Evolutionary conservation across 2,888 invertebrate species (phyloP), one percentile per base, ranked within the genome.

Genomic region (Osmoderma eremita): DNA sequence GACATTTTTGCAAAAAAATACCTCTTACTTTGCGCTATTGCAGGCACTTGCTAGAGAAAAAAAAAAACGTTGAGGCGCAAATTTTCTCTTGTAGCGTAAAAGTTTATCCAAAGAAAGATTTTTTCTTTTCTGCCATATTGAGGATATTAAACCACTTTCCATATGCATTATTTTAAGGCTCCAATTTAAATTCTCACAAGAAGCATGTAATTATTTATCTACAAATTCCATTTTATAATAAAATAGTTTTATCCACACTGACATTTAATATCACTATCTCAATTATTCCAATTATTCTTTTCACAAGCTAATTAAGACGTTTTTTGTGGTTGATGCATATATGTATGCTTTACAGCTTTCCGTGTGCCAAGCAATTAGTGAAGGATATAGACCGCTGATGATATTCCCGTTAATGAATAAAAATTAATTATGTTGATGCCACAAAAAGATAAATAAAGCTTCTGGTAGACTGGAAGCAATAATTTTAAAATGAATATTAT

Each of bases 331-430:
- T n/a, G 2, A 18, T 15, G 18, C 10, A 12, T 41, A 6, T 39
- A 20, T 18, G 39, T 54, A 38, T 2, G n/a, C 12, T 41, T 41
- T n/a, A 20, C 20, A 41, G 39, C 56, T 56, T 56, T 56, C 4
- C 20, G 49, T 54, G 54, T 54, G 53, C 8, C 18, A 12, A 18
- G 41, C 41, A 41, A 56, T 41, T 56, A 56, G 22, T 18, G 22
- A 6, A 20, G 38, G 38, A 53, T 15, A 15, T 38, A 53, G 30
- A 53, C 41, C 20, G n/a, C 18, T 22, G 41, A 39, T 18, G 20
- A 38, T 15, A n/a, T 20, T 56, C 41, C 30, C 30, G 41, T 56
- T 56, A 56, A 56, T 39, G 39, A 56, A 56, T 56, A 56, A 56
- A 53, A 56, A 41, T 41, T 56, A 41, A 56, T 56, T 56, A 56